Evolutionary conservation across 2,888 invertebrate genomes (phyloP).

Genomic region (Archaeoteleia sp.): DNA sequence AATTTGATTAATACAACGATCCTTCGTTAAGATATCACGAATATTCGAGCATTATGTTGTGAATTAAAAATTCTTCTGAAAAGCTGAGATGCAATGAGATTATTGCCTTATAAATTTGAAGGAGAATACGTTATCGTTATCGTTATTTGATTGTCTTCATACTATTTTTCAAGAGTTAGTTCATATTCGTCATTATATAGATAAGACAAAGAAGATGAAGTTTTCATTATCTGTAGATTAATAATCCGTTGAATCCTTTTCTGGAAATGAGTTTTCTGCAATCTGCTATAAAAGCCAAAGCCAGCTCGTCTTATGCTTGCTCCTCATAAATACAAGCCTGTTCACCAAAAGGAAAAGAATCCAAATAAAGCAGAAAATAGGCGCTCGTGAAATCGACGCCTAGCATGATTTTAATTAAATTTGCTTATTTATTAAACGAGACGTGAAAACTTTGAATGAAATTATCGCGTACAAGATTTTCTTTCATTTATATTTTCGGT

Average conservation of each 20-base stretch:
- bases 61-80: too few species aligned
- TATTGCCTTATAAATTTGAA: too few species aligned
- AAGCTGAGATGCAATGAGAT: too few species aligned
- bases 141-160: too few species aligned
- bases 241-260: slow-evolving; percentile 15
- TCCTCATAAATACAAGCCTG: slow-evolving; percentile 24
- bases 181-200: slow-evolving; percentile 10
- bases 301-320: slow-evolving; percentile 18
- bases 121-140: too few species aligned
- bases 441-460: slow-evolving; percentile 2
- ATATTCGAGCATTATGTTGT: too few species aligned
- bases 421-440: slow-evolving; percentile 7
- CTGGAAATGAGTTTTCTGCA: slow-evolving; percentile 25
- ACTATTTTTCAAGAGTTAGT: not conserved
- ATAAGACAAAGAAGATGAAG: slow-evolving; percentile 8
- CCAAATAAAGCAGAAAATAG: slow-evolving; percentile 8
- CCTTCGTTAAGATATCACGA: too few species aligned
- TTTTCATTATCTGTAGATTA: slow-evolving; percentile 22
- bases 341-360: slow-evolving; percentile 7
- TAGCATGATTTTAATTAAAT: slow-evolving; percentile 6
- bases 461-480: slow-evolving; percentile 1
- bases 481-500: not conserved
- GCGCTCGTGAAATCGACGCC: slow-evolving; percentile 1
- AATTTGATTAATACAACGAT: too few species aligned
- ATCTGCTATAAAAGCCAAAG: slow-evolving; percentile 19